phyloP scores from a whole-genome alignment of 2,888 invertebrate genomes.

The Fragum sueziense region DNA sequence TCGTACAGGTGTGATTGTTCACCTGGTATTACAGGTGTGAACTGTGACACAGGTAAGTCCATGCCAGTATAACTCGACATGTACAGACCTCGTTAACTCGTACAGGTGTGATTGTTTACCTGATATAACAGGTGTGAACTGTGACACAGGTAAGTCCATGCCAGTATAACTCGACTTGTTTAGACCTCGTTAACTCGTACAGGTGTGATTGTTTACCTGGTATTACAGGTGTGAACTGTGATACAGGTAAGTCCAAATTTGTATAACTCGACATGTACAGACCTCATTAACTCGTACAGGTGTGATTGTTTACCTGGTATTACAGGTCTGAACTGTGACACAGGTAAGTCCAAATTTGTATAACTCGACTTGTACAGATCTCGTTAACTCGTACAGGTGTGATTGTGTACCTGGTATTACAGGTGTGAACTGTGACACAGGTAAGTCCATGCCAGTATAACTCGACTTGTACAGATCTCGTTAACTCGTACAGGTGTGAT shows the following conservation, averaged over 20 bases:
- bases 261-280: conserved; percentile 33
- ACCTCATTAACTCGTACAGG: conserved; percentile 26
- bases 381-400: conserved; percentile 30
- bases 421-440: conserved; percentile 32
- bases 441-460: conserved; percentile 42
- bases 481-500: conserved; percentile 26
- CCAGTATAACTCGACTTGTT: conserved; percentile 35
- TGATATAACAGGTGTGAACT: conserved; percentile 33
- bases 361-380: conserved; percentile 31
- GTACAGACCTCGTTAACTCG: conserved; percentile 34
- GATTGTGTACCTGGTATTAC: conserved; percentile 29
- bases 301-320: conserved; percentile 37
- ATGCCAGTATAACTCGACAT: conserved; percentile 37
- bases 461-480: conserved; percentile 32
- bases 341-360: conserved; percentile 39
- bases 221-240: conserved; percentile 31
- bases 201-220: conserved; percentile 31
- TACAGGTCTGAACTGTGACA: conserved; percentile 31
- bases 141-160: conserved; percentile 42
- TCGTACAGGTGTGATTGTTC: too few relatives aligned
- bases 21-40: neutral
- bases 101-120: conserved; percentile 31
- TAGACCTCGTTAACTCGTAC: conserved; percentile 32
- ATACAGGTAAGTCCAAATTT: conserved; percentile 34
- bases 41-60: conserved; percentile 29